Evolutionary conservation across 2,113 vertebrate species (phyloP).

Genomic region (Pionites leucogaster): DNA sequence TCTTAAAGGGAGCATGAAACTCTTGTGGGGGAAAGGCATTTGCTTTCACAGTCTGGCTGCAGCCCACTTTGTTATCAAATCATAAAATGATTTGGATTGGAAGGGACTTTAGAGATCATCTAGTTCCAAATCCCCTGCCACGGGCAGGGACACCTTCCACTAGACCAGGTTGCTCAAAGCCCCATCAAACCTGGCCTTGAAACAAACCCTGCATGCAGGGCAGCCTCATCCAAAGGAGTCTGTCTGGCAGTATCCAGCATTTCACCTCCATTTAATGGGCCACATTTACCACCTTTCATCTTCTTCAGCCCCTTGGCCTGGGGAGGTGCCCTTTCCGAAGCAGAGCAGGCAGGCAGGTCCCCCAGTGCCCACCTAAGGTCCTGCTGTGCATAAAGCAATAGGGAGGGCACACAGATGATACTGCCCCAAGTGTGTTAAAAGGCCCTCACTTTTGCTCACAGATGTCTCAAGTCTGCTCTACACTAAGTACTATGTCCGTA

Average conservation of each 20-base stretch:
- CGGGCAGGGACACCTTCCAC: not conserved
- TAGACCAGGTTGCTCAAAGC: not conserved
- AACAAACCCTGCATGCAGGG: not conserved
- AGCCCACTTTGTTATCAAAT: not conserved
- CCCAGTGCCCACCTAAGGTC: too few relatives aligned
- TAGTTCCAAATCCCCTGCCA: not conserved
- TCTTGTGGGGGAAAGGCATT: fast-evolving
- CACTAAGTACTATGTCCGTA: not conserved
- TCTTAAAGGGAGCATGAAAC: not conserved
- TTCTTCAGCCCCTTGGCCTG: not conserved
- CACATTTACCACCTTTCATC: not conserved
- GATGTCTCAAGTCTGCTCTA: not conserved
- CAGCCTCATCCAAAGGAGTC: not conserved
- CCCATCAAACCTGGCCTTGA: not conserved
- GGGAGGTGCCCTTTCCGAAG: not conserved
- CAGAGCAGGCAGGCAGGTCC: not conserved
- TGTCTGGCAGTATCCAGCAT: not conserved
- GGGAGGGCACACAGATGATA: not conserved
- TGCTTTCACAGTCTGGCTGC: not conserved
- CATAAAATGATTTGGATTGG: not conserved
- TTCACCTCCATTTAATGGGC: not conserved
- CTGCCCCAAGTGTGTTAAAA: not conserved
- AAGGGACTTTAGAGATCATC: not conserved
- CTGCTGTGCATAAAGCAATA: fast-evolving
- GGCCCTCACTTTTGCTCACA: not conserved